phyloP scores from a whole-genome alignment of 1,140 invertebrate genomes.

The Phthorimaea operculella region DNA sequence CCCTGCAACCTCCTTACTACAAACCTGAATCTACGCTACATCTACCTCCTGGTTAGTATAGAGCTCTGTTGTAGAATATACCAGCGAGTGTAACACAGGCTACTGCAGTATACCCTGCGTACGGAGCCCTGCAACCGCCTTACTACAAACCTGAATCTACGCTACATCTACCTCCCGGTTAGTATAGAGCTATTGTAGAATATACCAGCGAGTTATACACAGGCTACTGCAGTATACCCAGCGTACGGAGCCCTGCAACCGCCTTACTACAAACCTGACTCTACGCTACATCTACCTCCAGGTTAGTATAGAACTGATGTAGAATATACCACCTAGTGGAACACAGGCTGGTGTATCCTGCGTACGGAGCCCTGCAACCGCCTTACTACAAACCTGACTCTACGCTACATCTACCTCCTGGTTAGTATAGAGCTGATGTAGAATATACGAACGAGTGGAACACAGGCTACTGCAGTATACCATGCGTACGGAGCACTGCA shows the following conservation, averaged over 20 bases:
- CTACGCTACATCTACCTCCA: conserved; percentile 48
- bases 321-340: conserved; percentile 55
- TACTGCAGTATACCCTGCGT: conserved; percentile 46
- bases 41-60: conserved; percentile 36
- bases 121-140: no score
- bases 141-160: no score
- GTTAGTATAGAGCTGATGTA: no score
- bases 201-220: conserved; percentile 62
- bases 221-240: conserved; percentile 46
- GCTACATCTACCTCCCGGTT: no score
- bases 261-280: conserved; percentile 54
- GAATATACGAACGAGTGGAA: conserved; percentile 62
- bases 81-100: conserved; percentile 57
- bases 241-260: conserved; percentile 44
- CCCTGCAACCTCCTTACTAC: conserved; percentile 51
- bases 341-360: conserved; percentile 56
- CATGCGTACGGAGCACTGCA: conserved; percentile 43
- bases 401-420: no score
- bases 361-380: no score
- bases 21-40: conserved; percentile 52
- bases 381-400: no score
- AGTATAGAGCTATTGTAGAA: no score
- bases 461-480: conserved; percentile 50
- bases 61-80: conserved; percentile 40
- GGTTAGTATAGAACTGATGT: conserved; percentile 26